Base-by-base conservation (phyloP, 2,888 invertebrate genomes). In the Deladenus siricidicola region DNA sequence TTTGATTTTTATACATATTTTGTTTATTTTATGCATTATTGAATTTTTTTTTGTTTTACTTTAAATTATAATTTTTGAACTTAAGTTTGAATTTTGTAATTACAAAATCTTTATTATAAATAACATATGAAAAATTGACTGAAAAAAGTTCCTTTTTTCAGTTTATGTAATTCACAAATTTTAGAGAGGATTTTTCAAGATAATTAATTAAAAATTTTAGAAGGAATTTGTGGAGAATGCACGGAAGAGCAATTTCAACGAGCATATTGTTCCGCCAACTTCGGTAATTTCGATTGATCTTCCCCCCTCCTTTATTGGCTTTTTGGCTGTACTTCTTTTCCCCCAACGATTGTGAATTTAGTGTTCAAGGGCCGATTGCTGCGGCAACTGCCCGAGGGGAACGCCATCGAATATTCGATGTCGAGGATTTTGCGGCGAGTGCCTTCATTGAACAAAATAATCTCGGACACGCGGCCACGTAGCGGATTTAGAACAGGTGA, bases 241-340 rank as follows among this genome's bases (percentile, higher is more conserved):
- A 21, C 53, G 34, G 34, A 34, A 10, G 24, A 53, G 39, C 53
- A 53, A n/a, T 53, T 53, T 34, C 39, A 34, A 34, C 3, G 39
- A n/a, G 28, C 53, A 3, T 53, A 34, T 34, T 53, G 53, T 39
- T 53, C 53, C 4, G 28, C 53, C 6, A 53, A 53, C 21, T 53
- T 34, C n/a, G 53, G 50, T 21, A 50, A 50, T 1, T 50, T 28
- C 4, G 2, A 45, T 6, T 45, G n/a, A n/a, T n/a, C n/a, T n/a
- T n/a, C n/a, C n/a, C n/a, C n/a, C n/a, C n/a, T n/a, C n/a, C n/a
- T n/a, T n/a, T n/a, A n/a, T n/a, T n/a, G n/a, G n/a, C n/a, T 45
- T 45, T 24, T 3, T 19, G 4, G 24, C 17, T 50, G 50, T 1
- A 24, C 29, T 24, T 23, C 4, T 28, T 10, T 6, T 24, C 14